A percentile compares a stretch with the other conserved stretches of the same genome.
These are phyloP conservation scores for Dolichomitus sp. DNA, from an alignment of 2,888 invertebrate species.

Conservation along the genomic window DNA sequence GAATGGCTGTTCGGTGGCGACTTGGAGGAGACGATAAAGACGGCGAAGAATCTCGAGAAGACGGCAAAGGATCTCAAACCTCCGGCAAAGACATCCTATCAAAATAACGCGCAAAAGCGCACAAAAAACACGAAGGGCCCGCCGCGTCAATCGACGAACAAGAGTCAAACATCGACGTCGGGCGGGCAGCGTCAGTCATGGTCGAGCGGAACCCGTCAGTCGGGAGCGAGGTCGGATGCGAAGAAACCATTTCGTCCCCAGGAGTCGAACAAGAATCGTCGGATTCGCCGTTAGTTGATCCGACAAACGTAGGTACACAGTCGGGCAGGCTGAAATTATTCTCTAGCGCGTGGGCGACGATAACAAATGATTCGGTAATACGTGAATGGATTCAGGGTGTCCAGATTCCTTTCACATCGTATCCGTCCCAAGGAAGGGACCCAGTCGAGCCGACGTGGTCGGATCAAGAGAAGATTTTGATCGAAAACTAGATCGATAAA, in stretches of 20 bases:
- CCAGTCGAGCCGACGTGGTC: conserved; percentile 40
- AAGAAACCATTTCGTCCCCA: conserved; percentile 35
- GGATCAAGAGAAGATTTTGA: background rate
- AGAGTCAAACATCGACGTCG: conserved; percentile 19
- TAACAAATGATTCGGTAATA: conserved; percentile 43
- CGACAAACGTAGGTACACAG: conserved; percentile 42
- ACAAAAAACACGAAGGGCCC: conserved; percentile 63
- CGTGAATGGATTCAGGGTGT: conserved; percentile 52
- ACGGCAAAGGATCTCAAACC: conserved; percentile 51
- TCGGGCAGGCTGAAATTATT: conserved; percentile 49
- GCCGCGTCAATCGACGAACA: conserved; percentile 24
- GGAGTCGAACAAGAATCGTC: background rate
- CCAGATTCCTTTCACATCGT: conserved; percentile 26
- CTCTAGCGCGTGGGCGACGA: conserved; percentile 19
- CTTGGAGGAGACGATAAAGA: conserved; percentile 45
- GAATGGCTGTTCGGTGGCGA: conserved; percentile 54
- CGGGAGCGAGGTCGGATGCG: background rate
- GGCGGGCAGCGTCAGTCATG: conserved; percentile 14
- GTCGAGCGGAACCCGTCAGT: background rate
- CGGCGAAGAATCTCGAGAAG: conserved; percentile 44
- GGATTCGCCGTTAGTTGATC: conserved; percentile 1
- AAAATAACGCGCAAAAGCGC: conserved; percentile 14
- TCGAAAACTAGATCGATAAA: background rate
- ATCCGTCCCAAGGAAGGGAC: conserved; percentile 1
- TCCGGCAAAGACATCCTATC: conserved; percentile 10